Evolutionary conservation across 2,113 vertebrate genomes (phyloP), one percentile per base, ranked within the genome.

Genomic region (Puma concolor): DNA sequence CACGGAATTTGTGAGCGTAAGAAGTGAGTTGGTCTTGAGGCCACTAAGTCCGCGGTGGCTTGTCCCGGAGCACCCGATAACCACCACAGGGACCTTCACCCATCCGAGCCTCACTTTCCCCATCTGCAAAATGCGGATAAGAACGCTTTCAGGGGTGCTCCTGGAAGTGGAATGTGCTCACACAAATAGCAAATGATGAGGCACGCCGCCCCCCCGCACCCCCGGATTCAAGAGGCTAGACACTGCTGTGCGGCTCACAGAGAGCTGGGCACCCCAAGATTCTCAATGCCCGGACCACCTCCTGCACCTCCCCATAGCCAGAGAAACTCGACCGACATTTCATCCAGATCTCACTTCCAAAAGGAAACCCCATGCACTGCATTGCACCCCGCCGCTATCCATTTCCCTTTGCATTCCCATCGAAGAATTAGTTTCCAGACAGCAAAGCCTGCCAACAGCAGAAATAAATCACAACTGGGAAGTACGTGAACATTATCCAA

Each of bases 391-490:
- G 0, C 66, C 50, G 27, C 79, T 12, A 25, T 12, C 60, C 21
- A 17, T 66, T 48, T 21, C 41, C 31, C 79, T 54, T 38, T 36
- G n/a, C 52, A 33, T 87, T 81, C 67, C 88, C 57, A 38, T 66
- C 80, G 31, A 7, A 89, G 85, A 98, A 97, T 97, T 98, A 77
- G 97, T 97, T 97, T 98, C 91, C 95, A 97, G 97, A 97, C 80
- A 91, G 83, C 95, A 89, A 96, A 96, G 96, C 76, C 95, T 82
- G 74, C 93, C 96, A 96, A 41, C 93, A 67, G 74, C 88, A 88
- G 95, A 94, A 97, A 98, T 97, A 98, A 98, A 98, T 98, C 96
- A 98, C 85, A 76, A 71, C 93, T 2, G 36, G 79, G 67, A 93
- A 86, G 95, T 95, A 94, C 83, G 98, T 67, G 96, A 98, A 36